Base-by-base conservation (phyloP, 2,113 vertebrate genomes). In the Bufo bufo region DNA sequence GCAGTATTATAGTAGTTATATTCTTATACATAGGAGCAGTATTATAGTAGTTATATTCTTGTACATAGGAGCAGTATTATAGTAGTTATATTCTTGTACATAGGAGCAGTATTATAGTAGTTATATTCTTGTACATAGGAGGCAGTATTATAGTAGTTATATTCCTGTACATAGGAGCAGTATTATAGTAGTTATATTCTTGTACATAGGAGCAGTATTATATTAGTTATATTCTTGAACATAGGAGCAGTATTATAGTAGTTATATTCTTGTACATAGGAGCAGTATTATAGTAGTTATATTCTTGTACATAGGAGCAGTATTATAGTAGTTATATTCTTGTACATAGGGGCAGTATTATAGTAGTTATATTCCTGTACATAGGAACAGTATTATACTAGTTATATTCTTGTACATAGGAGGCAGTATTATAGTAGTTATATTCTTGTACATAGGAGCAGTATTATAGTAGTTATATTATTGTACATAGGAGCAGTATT, bases 261-360 rank as follows among this genome's bases (percentile, higher is more conserved):
- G 65, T 69, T 69, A 69, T 69, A 69, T 69, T 33, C 65, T 23
- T 69, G 65, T 69, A 69, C 20, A 69, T 69, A 69, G 65, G 65
- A 33, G 63, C 65, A 69, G 65, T 69, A 69, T 69, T 69, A 69
- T 23, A 69, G 65, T 69, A 69, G 20, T 69, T 69, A 69, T 69
- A 69, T 69, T 45, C 33, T 72, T 72, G 69, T 72, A 14, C 4
- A 72, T 72, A 72, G 33, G 43, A 6, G 33, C 33, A 72, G 33
- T 72, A 45, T 72, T 72, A 45, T 72, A 72, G 14, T 72, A 72
- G 69, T 72, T 72, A 72, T 72, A 72, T 72, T 72, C 33, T 72
- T 72, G 69, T 72, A 72, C 33, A 72, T 72, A 72, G 69, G 69
- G 2, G 69, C 19, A 71, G 66, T 71, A 71, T 71, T 71, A 71